Percentiles rank a stretch among this genome's conserved stretches.
Conservation (phyloP, 1,140 invertebrate species). For the Drosophila pruinosa region DNA sequence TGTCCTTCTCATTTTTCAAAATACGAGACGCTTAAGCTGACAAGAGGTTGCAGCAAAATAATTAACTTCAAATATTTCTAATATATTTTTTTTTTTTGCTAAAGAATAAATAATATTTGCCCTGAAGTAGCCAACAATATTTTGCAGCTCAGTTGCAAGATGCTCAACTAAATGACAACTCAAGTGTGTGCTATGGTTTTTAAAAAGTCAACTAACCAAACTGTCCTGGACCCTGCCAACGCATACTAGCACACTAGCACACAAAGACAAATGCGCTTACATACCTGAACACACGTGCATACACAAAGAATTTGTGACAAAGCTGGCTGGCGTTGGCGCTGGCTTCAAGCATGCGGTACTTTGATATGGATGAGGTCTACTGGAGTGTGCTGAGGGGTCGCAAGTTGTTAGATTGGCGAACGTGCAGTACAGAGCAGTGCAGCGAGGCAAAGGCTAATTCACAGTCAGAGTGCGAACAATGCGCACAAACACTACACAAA, state of each 20-base stretch:
- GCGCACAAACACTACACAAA: conserved; percentile 29
- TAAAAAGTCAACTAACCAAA: conserved; percentile 56
- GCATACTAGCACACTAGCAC: not conserved
- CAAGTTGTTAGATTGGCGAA: conserved; percentile 27
- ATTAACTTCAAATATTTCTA: too few species aligned
- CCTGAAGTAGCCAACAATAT: conserved; percentile 34
- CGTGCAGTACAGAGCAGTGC: conserved; percentile 5
- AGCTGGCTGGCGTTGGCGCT: conserved; percentile 30
- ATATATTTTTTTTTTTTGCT: too few species aligned
- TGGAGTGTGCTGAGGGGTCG: not conserved
- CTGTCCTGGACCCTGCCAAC: conserved; percentile 46
- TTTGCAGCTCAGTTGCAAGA: conserved; percentile 36
- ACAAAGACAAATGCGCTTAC: not conserved
- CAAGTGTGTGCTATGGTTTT: conserved; percentile 41
- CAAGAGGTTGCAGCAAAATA: too few species aligned
- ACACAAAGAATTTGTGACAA: conserved; percentile 34
- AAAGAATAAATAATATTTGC: too few species aligned
- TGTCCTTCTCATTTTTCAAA: too few species aligned
- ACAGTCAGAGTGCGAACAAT: conserved; percentile 49
- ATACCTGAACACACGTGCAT: not conserved
- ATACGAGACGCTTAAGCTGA: too few species aligned
- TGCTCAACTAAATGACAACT: conserved; percentile 57
- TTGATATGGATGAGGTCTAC: conserved; percentile 14
- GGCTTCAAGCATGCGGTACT: conserved; percentile 27
- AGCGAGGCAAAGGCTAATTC: conserved; percentile 56